Evolutionary conservation across 2,888 invertebrate species (phyloP).

Genomic region (Cabera pusaria): DNA sequence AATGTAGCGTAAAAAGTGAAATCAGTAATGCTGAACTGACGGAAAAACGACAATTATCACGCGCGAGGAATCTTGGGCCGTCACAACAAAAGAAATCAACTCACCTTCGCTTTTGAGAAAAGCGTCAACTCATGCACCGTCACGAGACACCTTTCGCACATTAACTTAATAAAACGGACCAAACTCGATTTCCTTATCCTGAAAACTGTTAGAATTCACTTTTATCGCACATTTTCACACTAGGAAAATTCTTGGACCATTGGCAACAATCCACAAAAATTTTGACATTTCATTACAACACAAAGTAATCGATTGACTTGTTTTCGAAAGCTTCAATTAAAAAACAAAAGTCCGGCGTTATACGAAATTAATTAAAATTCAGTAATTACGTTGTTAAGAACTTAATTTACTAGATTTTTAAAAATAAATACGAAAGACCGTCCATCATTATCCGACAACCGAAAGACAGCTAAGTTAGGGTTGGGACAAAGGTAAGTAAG

Average conservation of each 20-base stretch:
- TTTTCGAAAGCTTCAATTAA: no score
- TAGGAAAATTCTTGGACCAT: constrained; percentile 59
- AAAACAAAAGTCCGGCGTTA: background rate
- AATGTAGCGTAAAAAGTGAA: constrained; percentile 35
- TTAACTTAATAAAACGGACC: constrained; percentile 17
- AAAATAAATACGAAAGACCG: constrained; percentile 11
- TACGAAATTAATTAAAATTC: constrained; percentile 4
- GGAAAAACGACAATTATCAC: constrained; percentile 26
- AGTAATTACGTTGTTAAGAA: constrained; percentile 2
- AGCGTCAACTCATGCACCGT: constrained; percentile 64
- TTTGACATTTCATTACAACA: constrained; percentile 71
- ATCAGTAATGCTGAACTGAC: constrained; percentile 25
- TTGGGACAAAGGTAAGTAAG: no score
- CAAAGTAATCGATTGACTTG: constrained; percentile 46
- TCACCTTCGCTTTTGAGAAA: constrained; percentile 64
- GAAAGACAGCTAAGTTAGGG: constrained; percentile 1
- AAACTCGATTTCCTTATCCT: background rate
- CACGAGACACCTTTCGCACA: constrained; percentile 14
- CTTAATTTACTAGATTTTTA: constrained; percentile 1
- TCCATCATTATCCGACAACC: constrained; percentile 4
- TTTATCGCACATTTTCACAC: constrained; percentile 58
- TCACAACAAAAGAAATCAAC: constrained; percentile 59
- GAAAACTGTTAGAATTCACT: constrained; percentile 27
- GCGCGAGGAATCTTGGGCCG: constrained; percentile 24
- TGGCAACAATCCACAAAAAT: constrained; percentile 74